Conservation (phyloP, 2,113 vertebrate genomes). For the Ranitomeya imitator region DNA sequence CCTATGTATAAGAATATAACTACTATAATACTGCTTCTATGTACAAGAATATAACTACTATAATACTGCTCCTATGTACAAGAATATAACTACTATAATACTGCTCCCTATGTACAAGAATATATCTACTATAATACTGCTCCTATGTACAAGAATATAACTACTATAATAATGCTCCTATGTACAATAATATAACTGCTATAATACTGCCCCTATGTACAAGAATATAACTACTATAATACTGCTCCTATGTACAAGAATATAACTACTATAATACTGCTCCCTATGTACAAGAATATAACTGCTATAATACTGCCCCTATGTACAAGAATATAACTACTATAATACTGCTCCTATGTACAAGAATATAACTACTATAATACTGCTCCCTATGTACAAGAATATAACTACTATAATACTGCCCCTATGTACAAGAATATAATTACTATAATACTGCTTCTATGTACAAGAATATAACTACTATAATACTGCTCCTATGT, state of each 20-base stretch:
- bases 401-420: no score
- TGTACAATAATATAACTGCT: no score
- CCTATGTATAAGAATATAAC: background rate
- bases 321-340: background rate
- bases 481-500: no score
- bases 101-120: background rate
- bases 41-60: background rate
- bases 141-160: no score
- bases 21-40: background rate
- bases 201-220: background rate
- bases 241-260: background rate
- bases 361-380: background rate
- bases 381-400: no score
- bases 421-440: no score
- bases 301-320: background rate
- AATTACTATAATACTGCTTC: no score
- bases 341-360: background rate
- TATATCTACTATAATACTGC: no score
- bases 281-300: background rate
- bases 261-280: background rate
- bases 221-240: background rate
- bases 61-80: background rate
- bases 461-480: no score
- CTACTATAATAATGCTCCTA: no score
- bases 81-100: background rate